Evolutionary conservation across 2,888 invertebrate genomes (phyloP).

Genomic region (Tetragonula carbonaria): DNA sequence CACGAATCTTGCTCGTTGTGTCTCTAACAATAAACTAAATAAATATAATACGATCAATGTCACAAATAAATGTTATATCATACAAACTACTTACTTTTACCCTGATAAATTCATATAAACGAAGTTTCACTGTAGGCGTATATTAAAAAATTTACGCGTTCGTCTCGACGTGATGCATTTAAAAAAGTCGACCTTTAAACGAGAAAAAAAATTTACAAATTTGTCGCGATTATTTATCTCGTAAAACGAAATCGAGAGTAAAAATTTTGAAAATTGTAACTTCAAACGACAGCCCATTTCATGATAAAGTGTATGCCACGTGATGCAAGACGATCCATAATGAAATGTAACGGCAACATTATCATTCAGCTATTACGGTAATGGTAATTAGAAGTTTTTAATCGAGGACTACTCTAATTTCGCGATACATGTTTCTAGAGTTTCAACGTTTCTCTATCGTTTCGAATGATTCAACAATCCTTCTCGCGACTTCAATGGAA

Average conservation of each 20-base stretch:
- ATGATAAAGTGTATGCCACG: background rate
- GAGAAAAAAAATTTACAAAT: background rate
- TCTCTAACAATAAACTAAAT: too few species aligned
- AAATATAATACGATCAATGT: too few species aligned
- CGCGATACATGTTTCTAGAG: constrained; percentile 33
- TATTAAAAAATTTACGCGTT: background rate
- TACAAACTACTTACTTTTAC: too few species aligned
- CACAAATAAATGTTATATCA: too few species aligned
- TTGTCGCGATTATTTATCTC: background rate
- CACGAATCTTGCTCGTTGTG: too few species aligned
- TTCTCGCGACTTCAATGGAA: background rate
- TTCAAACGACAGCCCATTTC: background rate
- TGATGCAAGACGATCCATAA: background rate
- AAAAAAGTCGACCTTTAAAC: constrained; percentile 1
- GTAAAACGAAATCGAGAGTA: background rate
- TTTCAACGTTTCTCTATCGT: background rate
- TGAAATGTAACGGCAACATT: constrained; percentile 6
- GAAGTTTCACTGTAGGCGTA: too few species aligned
- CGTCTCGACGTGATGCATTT: background rate
- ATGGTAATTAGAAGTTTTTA: background rate
- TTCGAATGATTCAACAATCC: constrained; percentile 1
- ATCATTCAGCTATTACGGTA: constrained; percentile 4
- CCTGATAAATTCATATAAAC: too few species aligned
- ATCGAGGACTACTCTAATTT: constrained; percentile 34
- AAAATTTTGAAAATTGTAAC: background rate